These are phyloP conservation scores for Hippasteria phrygiana DNA, from an alignment of 53 echinoderm and acorn worm species.

Conservation along the genomic window DNA sequence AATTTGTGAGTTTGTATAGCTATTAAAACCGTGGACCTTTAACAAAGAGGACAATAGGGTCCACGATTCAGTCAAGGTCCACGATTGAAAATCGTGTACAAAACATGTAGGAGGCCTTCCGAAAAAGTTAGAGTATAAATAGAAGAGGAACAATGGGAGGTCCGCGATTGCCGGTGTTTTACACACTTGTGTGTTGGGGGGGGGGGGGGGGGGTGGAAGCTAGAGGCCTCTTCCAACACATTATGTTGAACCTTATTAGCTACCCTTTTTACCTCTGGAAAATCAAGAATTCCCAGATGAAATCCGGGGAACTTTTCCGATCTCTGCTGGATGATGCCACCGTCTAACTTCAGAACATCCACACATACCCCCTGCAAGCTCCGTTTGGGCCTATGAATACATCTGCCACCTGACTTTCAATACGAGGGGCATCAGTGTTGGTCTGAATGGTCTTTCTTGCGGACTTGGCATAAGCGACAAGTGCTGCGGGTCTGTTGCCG, in stretches of 20 bases:
- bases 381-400: conserved; percentile 12
- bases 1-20: not conserved
- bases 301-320: not conserved
- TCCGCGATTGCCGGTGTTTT: too few species aligned
- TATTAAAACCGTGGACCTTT: too few species aligned
- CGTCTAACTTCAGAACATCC: conserved; percentile 35
- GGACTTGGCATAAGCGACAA: conserved; percentile 15
- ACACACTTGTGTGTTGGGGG: too few species aligned
- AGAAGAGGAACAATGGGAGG: too few species aligned
- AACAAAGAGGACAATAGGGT: too few species aligned
- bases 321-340: conserved; percentile 26
- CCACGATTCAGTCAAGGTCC: too few species aligned
- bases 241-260: not conserved
- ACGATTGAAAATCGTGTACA: too few species aligned
- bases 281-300: conserved; percentile 9
- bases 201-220: too few species aligned
- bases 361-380: not conserved
- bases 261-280: conserved; percentile 18
- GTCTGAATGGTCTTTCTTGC: not conserved
- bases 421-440: not conserved
- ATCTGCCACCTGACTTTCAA: conserved; percentile 12
- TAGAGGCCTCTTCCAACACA: not conserved
- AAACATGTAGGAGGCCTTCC: too few species aligned
- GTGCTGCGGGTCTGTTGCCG: conserved; percentile 30
- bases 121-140: too few species aligned